phyloP scores from a whole-genome alignment of 1,140 invertebrate species.

The Pseudomyrmex concolor region DNA sequence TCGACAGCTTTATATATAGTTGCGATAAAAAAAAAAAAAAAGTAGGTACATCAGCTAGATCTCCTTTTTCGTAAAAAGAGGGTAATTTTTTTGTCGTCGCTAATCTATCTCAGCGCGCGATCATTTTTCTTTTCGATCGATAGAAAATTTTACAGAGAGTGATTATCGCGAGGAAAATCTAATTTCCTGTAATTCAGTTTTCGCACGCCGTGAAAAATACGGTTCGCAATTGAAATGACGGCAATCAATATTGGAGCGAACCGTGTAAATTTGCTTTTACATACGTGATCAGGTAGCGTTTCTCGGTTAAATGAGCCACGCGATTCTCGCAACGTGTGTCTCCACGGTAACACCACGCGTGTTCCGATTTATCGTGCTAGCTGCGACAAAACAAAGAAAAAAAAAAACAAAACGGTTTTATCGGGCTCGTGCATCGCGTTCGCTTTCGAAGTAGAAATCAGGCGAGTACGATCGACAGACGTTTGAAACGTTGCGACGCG shows the following conservation, averaged over 20 bases:
- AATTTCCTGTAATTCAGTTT: conserved; percentile 23
- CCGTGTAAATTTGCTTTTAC: conserved; percentile 1
- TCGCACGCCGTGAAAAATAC: not conserved
- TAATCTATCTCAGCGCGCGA: no score
- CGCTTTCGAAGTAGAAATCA: conserved; percentile 47
- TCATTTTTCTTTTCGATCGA: conserved; percentile 10
- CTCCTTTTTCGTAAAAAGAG: not conserved
- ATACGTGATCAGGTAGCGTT: not conserved
- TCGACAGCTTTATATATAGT: conserved; percentile 4
- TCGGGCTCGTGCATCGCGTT: conserved; percentile 38
- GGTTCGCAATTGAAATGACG: no score
- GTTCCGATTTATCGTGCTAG: not conserved
- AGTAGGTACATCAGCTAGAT: not conserved
- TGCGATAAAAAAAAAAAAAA: not conserved
- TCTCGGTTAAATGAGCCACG: not conserved
- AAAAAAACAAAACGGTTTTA: not conserved
- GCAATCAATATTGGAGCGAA: not conserved
- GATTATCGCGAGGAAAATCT: conserved; percentile 1
- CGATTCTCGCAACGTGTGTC: not conserved
- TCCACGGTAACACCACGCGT: no score
- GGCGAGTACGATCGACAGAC: conserved; percentile 49
- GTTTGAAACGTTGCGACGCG: conserved; percentile 54
- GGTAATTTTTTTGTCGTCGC: no score
- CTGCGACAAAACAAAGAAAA: not conserved
- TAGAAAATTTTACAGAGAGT: not conserved